These are phyloP conservation scores for Delia radicum DNA, from an alignment of 1,140 invertebrate species.

Conservation along the genomic window DNA sequence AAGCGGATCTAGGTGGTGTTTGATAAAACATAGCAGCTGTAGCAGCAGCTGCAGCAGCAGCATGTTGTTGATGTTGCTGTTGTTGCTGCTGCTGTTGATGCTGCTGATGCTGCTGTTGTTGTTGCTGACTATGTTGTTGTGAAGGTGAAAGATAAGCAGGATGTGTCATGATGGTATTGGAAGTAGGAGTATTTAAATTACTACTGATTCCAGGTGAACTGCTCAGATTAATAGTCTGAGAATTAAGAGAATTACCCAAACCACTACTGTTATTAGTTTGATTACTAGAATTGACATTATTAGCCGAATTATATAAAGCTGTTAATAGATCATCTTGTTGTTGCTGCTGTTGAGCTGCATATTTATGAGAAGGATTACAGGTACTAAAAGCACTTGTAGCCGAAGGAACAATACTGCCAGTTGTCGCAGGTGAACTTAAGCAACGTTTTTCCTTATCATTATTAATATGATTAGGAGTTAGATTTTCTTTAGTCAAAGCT, in stretches of 20 bases:
- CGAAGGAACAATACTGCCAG: constrained; percentile 39
- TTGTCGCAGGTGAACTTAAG: neutral
- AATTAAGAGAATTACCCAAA: constrained; percentile 47
- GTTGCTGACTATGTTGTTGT: constrained; percentile 2
- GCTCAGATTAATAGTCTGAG: constrained; percentile 47
- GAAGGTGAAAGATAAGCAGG: constrained; percentile 36
- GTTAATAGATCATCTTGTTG: constrained; percentile 37
- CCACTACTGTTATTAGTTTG: constrained; percentile 46
- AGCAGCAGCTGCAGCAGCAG: constrained; percentile 33
- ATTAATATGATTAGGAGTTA: neutral
- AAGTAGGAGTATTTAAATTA: constrained; percentile 26
- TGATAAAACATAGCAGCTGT: constrained; percentile 53
- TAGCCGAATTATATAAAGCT: constrained; percentile 40
- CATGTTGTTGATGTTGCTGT: constrained; percentile 33
- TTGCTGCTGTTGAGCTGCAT: constrained; percentile 29
- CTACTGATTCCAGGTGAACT: constrained; percentile 39
- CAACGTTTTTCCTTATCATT: neutral
- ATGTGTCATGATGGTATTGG: constrained; percentile 41
- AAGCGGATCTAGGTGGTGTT: constrained; percentile 49
- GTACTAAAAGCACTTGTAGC: constrained; percentile 48
- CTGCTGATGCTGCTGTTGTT: constrained; percentile 25
- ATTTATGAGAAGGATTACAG: constrained; percentile 36
- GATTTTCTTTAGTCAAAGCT: neutral
- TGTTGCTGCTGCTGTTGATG: constrained; percentile 24
- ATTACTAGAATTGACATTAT: constrained; percentile 31